Percentiles rank a stretch among this genome's conserved stretches.
phyloP scores from a whole-genome alignment of 1,140 invertebrate genomes.

The Portunus trituberculatus region DNA sequence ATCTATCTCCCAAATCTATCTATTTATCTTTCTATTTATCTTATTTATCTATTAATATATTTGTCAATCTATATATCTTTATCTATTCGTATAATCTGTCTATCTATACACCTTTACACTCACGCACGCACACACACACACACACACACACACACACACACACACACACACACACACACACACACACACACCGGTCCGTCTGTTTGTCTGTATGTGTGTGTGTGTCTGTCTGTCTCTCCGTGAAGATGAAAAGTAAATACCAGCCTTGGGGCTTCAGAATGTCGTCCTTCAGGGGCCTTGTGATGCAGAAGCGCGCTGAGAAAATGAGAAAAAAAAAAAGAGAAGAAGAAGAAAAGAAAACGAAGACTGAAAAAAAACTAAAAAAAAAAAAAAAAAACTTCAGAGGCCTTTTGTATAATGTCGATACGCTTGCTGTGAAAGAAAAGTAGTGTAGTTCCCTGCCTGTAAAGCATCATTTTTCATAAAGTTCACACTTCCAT shows the following conservation, averaged over 20 bases:
- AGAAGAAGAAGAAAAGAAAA: not conserved
- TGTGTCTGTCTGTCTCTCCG: not conserved
- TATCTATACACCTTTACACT: not conserved
- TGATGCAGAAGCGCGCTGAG: not conserved
- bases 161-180: no score
- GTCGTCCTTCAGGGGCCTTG: not conserved
- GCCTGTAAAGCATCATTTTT: not conserved
- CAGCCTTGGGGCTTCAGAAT: not conserved
- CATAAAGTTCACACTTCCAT: not conserved
- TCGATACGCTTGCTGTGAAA: not conserved
- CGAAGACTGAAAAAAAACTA: not conserved
- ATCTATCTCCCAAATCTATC: no score
- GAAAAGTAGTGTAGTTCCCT: not conserved
- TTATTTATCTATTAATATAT: no score
- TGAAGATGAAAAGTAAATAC: not conserved
- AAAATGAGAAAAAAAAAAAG: not conserved
- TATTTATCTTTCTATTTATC: no score
- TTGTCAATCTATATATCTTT: no score
- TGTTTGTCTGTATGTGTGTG: not conserved
- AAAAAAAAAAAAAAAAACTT: not conserved
- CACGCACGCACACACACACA: not conserved
- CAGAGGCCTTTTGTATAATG: not conserved
- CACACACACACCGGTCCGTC: no score
- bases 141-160: no score
- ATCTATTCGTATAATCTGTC: no score